Conservation (phyloP, 2,888 invertebrate species). For the Nephrotoma guestfalica region DNA sequence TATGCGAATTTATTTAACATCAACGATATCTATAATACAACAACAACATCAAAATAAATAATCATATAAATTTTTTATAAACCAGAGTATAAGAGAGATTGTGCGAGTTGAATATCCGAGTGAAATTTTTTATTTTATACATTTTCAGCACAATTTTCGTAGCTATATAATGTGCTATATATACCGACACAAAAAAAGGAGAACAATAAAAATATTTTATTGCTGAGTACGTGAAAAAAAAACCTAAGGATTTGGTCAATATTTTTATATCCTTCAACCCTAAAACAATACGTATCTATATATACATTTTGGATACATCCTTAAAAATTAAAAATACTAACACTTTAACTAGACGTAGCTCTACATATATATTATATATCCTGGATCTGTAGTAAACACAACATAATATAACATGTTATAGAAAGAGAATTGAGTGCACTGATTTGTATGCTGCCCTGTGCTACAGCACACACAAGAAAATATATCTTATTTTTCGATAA, state of each 20-base stretch:
- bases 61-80: neutral
- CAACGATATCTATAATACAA: neutral
- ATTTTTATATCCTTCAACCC: neutral
- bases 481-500: too few relatives aligned
- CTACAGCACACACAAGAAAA: too few relatives aligned
- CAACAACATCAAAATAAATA: neutral
- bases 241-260: neutral
- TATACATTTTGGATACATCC: neutral
- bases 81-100: neutral
- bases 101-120: neutral
- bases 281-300: neutral
- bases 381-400: neutral
- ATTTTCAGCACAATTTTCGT: neutral
- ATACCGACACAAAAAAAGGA: neutral
- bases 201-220: neutral
- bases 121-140: neutral
- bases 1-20: neutral
- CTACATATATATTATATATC: neutral
- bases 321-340: neutral
- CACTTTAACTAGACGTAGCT: neutral
- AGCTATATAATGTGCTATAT: neutral
- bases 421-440: too few relatives aligned
- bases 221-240: neutral
- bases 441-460: too few relatives aligned
- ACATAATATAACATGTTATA: too few relatives aligned